Percentiles rank a stretch among this genome's conserved stretches.
Evolutionary conservation across 2,888 invertebrate genomes (phyloP).

Genomic region (Fragum sueziense): DNA sequence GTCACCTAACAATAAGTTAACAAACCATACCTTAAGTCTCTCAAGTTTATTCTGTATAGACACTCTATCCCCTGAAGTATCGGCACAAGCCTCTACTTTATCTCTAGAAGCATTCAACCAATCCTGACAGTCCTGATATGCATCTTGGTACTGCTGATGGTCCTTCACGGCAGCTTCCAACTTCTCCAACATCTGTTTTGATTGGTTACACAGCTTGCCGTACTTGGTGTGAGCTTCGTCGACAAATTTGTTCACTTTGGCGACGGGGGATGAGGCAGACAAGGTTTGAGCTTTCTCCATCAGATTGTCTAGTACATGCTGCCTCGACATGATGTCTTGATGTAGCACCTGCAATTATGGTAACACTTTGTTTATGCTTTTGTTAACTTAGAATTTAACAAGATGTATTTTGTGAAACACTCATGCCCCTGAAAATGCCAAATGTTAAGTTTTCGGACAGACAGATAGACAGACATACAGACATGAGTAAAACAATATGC

Average conservation of each 20-base stretch:
- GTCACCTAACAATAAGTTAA: too few species aligned
- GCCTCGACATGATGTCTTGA: conserved; percentile 92
- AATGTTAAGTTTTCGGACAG: too few species aligned
- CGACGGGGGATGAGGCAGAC: conserved; percentile 69
- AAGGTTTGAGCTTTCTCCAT: conserved; percentile 91
- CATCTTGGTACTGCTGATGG: conserved; percentile 90
- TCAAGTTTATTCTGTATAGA: conserved; percentile 86
- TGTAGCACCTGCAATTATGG: conserved; percentile 84
- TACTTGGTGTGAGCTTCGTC: conserved; percentile 75
- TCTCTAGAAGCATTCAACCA: conserved; percentile 86
- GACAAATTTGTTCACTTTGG: conserved; percentile 76
- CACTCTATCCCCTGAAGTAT: conserved; percentile 85
- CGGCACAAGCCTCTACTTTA: conserved; percentile 75
- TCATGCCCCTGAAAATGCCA: too few species aligned
- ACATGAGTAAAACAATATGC: too few species aligned
- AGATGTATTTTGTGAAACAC: too few species aligned
- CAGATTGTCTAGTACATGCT: conserved; percentile 92
- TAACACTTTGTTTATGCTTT: too few species aligned
- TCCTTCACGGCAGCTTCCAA: conserved; percentile 93
- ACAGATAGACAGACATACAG: too few species aligned
- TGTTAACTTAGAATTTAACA: too few species aligned
- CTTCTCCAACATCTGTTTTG: conserved; percentile 89
- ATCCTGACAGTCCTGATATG: conserved; percentile 90
- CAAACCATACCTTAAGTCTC: conserved; percentile 71
- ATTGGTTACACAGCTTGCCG: conserved; percentile 70